Conservation (phyloP, 2,888 invertebrate species). For the Galeopsomyia nigrocyanea region DNA sequence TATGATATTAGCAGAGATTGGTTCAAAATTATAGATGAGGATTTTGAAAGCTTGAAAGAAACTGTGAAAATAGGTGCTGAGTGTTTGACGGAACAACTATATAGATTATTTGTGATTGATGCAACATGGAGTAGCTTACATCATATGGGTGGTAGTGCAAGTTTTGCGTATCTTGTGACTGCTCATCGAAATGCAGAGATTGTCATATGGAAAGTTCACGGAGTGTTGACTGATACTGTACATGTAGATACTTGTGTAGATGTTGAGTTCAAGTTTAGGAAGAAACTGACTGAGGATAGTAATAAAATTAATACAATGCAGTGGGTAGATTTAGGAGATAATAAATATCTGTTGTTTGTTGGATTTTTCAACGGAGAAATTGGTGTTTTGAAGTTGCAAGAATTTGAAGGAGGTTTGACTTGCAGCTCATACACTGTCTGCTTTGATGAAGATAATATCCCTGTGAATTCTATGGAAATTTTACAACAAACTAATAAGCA, state of each 20-base stretch:
- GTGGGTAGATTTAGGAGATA: constrained; percentile 55
- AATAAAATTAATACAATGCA: constrained; percentile 54
- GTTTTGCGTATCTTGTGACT: constrained; percentile 59
- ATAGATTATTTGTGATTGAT: constrained; percentile 56
- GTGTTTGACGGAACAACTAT: constrained; percentile 47
- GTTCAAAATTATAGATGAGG: constrained; percentile 47
- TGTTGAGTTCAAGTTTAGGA: constrained; percentile 44
- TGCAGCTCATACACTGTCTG: constrained; percentile 47
- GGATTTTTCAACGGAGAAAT: constrained; percentile 61
- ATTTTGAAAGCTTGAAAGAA: constrained; percentile 32
- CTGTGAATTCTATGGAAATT: constrained; percentile 52
- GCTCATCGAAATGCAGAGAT: constrained; percentile 60
- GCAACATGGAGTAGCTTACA: constrained; percentile 60
- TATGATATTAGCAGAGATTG: constrained; percentile 56
- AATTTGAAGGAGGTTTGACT: constrained; percentile 36
- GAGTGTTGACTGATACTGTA: constrained; percentile 46
- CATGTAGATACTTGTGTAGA: constrained; percentile 10
- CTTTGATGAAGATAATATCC: constrained; percentile 53
- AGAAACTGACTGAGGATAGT: constrained; percentile 41
- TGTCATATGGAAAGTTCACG: constrained; percentile 58
- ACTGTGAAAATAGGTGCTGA: neutral
- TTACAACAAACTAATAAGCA: constrained; percentile 46
- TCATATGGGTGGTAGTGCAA: constrained; percentile 14
- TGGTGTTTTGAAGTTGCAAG: constrained; percentile 52
- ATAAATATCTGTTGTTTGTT: constrained; percentile 54